Base-by-base conservation (phyloP, 2,888 invertebrate genomes). In the Heteropelma amictum region DNA sequence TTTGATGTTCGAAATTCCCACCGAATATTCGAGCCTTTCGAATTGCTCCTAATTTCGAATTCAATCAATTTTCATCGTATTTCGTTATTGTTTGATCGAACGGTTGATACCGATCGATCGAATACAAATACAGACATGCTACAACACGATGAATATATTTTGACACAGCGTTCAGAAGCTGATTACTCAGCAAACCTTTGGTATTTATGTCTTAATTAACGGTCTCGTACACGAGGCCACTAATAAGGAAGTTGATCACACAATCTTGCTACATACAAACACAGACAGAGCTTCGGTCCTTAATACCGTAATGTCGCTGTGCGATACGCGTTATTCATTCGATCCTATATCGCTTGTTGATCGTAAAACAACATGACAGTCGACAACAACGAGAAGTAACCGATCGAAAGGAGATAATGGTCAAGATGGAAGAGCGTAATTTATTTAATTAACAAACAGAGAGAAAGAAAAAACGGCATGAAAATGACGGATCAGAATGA, bases 171-270 rank as follows among this genome's bases (percentile, higher is more conserved):
- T 28, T 71, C 2, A 23, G 45, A 53, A 65, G 51, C 51, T 42
- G 65, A 72, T 72, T 58, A 42, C 58, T 38, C 12, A 17, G 45
- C 23, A 51, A 60, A 51, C 60, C 42, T 60, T 67, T 53, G 51
- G 21, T 51, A 72, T 60, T 72, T 65, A 49, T 51, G 72, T 60
- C 60, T 65, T 53, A 63, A 73, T 73, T 73, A 56, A 58, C 12
- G 17, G 40, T 38, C 49, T 49, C 58, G n/a, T n/a, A n/a, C n/a
- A 35, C 60, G 60, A 54, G 68, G 19, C 35, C 53, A 33, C 63
- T 68, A 73, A 73, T 68, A 58, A 73, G 73, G 68, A 63, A 63
- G 68, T 58, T 42, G 38, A 33, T 68, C 56, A 58, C 63, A 47
- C n/a, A 26, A n/a, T 10, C 53, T 21, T 7, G n/a, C 23, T 45